Percentiles rank a stretch among this genome's conserved stretches.
Conservation (phyloP, 2,113 vertebrate genomes). For the Sterrhoptilus dennistouni region DNA sequence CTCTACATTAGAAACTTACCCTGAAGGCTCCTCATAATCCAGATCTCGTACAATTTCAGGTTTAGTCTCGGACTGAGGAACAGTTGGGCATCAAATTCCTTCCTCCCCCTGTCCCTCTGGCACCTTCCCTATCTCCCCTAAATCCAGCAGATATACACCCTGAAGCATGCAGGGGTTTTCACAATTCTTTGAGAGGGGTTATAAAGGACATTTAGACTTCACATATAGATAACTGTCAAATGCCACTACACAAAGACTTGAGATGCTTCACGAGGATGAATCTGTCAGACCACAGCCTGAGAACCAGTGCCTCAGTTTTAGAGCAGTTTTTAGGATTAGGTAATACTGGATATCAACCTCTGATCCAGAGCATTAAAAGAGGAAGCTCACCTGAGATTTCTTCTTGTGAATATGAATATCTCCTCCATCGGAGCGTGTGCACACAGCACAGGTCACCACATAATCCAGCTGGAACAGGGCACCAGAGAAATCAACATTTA, state of each 20-base stretch:
- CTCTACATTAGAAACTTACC: neutral
- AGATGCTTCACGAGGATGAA: neutral
- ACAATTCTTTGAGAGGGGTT: neutral
- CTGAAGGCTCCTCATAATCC: neutral
- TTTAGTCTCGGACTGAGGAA: neutral
- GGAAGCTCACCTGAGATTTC: conserved; percentile 89
- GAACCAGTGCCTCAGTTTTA: neutral
- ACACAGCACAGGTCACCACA: conserved; percentile 96
- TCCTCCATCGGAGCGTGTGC: conserved; percentile 91
- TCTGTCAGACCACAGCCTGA: neutral
- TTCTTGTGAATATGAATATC: conserved; percentile 98
- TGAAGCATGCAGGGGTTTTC: neutral
- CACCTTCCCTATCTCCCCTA: neutral
- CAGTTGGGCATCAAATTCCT: neutral
- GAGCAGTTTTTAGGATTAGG: neutral
- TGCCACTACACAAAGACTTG: neutral
- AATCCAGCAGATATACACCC: neutral
- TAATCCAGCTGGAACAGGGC: conserved; percentile 86
- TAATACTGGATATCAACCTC: neutral
- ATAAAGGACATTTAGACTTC: neutral
- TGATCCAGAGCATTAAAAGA: neutral
- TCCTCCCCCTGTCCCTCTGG: no score
- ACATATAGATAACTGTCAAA: neutral
- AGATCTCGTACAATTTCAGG: neutral
- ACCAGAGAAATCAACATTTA: neutral